These are phyloP conservation scores for Chamaea fasciata DNA, from an alignment of 2,113 vertebrate genomes.

Conservation along the genomic window DNA sequence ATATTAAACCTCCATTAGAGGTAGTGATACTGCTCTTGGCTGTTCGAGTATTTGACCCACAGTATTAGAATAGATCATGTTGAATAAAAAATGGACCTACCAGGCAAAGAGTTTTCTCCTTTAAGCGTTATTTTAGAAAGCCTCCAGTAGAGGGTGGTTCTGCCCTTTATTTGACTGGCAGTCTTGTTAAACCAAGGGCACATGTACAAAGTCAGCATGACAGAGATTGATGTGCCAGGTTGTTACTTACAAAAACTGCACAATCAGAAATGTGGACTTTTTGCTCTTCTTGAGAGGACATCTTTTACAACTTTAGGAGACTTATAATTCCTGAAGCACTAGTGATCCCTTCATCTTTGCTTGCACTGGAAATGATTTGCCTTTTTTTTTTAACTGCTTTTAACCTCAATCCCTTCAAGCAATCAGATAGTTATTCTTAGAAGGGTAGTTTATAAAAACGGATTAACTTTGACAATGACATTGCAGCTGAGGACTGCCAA, in stretches of 20 bases:
- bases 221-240: neutral
- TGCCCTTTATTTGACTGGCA: neutral
- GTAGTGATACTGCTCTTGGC: neutral
- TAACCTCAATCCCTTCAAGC: slow-evolving; percentile 62
- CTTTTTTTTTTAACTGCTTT: slow-evolving; percentile 19
- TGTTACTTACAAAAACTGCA: neutral
- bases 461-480: slow-evolving; percentile 61
- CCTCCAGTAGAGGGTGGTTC: neutral
- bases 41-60: neutral
- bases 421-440: slow-evolving; percentile 56
- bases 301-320: neutral
- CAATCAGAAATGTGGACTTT: neutral
- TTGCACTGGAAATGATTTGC: slow-evolving; percentile 23
- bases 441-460: slow-evolving; percentile 47
- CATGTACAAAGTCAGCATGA: neutral
- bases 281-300: neutral
- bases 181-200: neutral
- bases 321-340: slow-evolving; percentile 31
- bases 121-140: neutral
- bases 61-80: neutral
- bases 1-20: neutral
- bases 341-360: slow-evolving; percentile 19
- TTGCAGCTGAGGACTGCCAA: slow-evolving; percentile 51
- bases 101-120: neutral
- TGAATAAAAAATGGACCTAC: neutral